Base-by-base conservation (phyloP, 2,888 invertebrate genomes). In the Dione vanillae region DNA sequence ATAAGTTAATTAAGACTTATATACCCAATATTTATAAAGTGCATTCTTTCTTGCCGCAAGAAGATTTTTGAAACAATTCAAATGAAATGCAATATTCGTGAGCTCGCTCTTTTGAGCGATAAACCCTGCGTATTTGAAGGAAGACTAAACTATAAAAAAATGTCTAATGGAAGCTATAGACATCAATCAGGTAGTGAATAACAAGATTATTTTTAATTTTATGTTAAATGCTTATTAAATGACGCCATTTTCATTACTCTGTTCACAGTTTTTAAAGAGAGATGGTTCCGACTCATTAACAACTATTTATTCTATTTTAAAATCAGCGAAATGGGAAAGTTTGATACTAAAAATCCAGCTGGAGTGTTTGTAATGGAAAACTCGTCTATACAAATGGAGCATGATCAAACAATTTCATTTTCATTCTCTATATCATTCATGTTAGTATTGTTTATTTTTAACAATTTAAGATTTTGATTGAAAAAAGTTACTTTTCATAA, bases 281-380 rank as follows among this genome's bases (percentile, higher is more conserved):
- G 96, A 83, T 96, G 96, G 94, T 97, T 97, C 87, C 96, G 96
- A 80, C 86, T 97, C 69, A 94, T 95, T 76, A 95, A 95, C 78
- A 97, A 97, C 86, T 94, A 96, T 80, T 87, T 97, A 65, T 97
- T 96, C 88, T 97, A 96, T 85, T 96, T 96, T 86, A 95, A 96
- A 83, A 94, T 96, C 74, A 96, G 95, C 85, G 95, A 93, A 78
- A 86, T 94, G 84, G 96, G 96, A 41, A 94, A 94, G 78, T 94
- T 96, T 80, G 95, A 95, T 76, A 92, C 91, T 20, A 94, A 94
- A 79, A 92, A 95, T 83, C 96, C 97, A 19, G 93, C 95, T 45
- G 97, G 97, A 58, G 94, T 96, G 40, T 94, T 97, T 84, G 94
- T 97, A 35, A 90, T 97, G 85, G 97, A 97, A 85, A 96, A 96